Conservation (phyloP, 2,888 invertebrate species). For the Chrysolina haemoptera region DNA sequence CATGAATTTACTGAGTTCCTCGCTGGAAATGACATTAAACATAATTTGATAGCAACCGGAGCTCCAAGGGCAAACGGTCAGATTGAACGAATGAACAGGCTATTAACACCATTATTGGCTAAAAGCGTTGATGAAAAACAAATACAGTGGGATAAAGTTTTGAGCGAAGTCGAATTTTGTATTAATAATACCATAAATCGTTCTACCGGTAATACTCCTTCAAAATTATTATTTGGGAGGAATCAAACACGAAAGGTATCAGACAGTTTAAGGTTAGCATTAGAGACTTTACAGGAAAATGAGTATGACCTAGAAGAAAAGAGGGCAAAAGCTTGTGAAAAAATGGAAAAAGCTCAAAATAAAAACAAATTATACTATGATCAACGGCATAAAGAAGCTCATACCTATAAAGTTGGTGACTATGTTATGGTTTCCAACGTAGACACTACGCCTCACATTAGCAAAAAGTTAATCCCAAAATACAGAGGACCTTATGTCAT, state of each 20-base stretch:
- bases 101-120: constrained; percentile 42
- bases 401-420: constrained; percentile 48
- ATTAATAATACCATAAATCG: constrained; percentile 55
- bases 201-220: constrained; percentile 54
- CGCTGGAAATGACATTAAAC: constrained; percentile 27
- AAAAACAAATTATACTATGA: constrained; percentile 47
- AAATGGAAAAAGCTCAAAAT: constrained; percentile 16
- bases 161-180: constrained; percentile 47
- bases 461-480: constrained; percentile 52
- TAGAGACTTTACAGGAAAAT: background rate
- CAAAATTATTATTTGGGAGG: constrained; percentile 56
- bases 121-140: constrained; percentile 34
- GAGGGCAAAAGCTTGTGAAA: constrained; percentile 18
- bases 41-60: constrained; percentile 43
- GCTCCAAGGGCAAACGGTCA: constrained; percentile 50
- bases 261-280: constrained; percentile 26
- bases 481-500: constrained; percentile 50
- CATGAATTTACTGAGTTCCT: constrained; percentile 40
- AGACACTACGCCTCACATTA: constrained; percentile 47
- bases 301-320: constrained; percentile 8
- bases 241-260: constrained; percentile 25
- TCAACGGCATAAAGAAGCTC: constrained; percentile 50
- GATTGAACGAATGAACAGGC: constrained; percentile 47
- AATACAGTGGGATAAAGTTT: constrained; percentile 45
- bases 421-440: constrained; percentile 55